phyloP scores from a whole-genome alignment of 2,888 invertebrate species.

The Ptychoptera albimana region DNA sequence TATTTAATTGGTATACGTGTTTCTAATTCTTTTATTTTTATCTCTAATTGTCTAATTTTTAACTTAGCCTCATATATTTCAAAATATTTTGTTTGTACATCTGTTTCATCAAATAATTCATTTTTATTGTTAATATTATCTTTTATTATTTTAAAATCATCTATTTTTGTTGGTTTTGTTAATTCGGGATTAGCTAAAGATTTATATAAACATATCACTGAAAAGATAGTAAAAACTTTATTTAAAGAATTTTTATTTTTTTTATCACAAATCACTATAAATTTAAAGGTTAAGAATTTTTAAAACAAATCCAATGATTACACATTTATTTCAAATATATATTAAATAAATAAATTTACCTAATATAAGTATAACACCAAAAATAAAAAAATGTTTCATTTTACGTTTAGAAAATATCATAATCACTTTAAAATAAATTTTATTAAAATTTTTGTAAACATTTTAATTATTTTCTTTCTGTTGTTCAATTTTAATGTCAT shows the following conservation, averaged over 20 bases:
- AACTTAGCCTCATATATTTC: slow-evolving; percentile 45
- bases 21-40: slow-evolving; percentile 55
- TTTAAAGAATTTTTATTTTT: background rate
- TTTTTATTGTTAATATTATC: background rate
- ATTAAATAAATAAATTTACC: slow-evolving; percentile 7
- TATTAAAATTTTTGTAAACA: too few relatives aligned
- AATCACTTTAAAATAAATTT: background rate
- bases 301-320: background rate
- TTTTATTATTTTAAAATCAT: background rate
- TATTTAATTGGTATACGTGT: slow-evolving; percentile 63
- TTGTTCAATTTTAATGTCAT: too few relatives aligned
- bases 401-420: slow-evolving; percentile 18
- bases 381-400: slow-evolving; percentile 18
- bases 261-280: background rate
- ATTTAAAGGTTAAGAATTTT: background rate
- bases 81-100: too few relatives aligned
- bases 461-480: too few relatives aligned
- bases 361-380: slow-evolving; percentile 12
- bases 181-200: slow-evolving; percentile 8
- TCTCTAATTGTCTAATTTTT: slow-evolving; percentile 50
- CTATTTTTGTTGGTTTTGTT: background rate
- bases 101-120: slow-evolving; percentile 15
- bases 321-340: background rate
- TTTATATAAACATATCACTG: slow-evolving; percentile 13
- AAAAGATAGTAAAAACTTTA: background rate